Conservation (phyloP, 2,113 vertebrate species). For the Gnathonemus longibarbis region DNA sequence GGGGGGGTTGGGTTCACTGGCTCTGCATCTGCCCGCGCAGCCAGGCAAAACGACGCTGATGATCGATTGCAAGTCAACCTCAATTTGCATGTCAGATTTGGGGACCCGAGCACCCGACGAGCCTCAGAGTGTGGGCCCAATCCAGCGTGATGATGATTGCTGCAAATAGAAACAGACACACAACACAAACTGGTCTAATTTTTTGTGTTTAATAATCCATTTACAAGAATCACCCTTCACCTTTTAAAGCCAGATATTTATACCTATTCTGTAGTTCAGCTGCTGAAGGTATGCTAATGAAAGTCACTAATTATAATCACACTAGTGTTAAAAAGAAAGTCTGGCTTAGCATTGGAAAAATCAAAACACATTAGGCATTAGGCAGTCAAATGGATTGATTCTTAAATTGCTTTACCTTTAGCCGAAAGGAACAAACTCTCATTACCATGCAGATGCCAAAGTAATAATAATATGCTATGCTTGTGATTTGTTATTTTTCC, state of each 20-base stretch:
- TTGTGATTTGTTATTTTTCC: not conserved
- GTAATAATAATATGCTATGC: not conserved
- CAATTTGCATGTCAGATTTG: conserved; percentile 21
- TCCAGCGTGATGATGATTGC: conserved; percentile 3
- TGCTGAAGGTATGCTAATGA: conserved; percentile 55
- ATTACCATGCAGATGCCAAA: not conserved
- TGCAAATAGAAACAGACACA: conserved; percentile 35
- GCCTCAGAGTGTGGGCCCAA: not conserved
- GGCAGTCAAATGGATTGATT: conserved; percentile 50
- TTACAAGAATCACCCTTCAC: conserved; percentile 21
- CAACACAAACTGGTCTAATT: conserved; percentile 29
- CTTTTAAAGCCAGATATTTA: conserved; percentile 31
- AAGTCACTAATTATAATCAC: conserved; percentile 55
- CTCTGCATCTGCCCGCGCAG: conserved; percentile 13
- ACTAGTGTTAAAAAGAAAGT: conserved; percentile 45
- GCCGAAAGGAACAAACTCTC: conserved; percentile 41
- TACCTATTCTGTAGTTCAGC: conserved; percentile 34
- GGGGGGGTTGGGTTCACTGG: conserved; percentile 10
- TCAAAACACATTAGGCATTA: conserved; percentile 58
- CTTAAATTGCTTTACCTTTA: conserved; percentile 43
- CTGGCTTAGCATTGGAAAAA: conserved; percentile 59
- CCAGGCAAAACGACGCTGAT: conserved; percentile 12
- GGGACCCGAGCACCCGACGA: conserved; percentile 7
- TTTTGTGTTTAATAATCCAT: conserved; percentile 26
- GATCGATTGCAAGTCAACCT: conserved; percentile 31